Percentiles rank a stretch among this genome's conserved stretches.
Evolutionary conservation across 1,140 invertebrate species (phyloP).

Genomic region (Drosophila nigromelanica): DNA sequence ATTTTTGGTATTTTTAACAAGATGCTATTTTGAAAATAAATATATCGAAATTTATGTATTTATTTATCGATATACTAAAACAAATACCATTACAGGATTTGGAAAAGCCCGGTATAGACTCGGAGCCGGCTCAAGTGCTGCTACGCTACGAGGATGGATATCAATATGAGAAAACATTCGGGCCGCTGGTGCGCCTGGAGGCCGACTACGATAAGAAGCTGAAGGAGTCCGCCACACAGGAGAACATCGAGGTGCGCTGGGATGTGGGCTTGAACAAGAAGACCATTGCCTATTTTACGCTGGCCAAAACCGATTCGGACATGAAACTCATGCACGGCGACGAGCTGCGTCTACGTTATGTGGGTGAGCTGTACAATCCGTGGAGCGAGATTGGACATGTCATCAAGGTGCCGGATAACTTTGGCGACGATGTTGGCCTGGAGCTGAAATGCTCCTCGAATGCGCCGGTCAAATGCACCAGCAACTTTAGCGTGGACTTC

Average conservation of each 20-base stretch:
- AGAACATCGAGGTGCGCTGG: conserved; percentile 99
- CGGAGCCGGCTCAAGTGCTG: conserved; percentile 97
- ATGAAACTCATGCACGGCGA: conserved; percentile 99
- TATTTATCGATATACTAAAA: neutral
- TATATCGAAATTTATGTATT: too few relatives aligned
- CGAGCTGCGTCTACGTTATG: conserved; percentile 96
- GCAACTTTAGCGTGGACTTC: conserved; percentile 99
- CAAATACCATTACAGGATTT: conserved; percentile 87
- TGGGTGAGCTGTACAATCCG: conserved; percentile 95
- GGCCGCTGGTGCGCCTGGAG: conserved; percentile 97
- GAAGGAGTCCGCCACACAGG: conserved; percentile 99
- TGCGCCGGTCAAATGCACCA: conserved; percentile 95
- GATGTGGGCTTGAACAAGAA: conserved; percentile 99
- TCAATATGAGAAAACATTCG: conserved; percentile 99
- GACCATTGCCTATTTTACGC: conserved; percentile 97
- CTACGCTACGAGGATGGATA: conserved; percentile 99
- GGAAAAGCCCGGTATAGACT: conserved; percentile 98
- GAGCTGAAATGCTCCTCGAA: conserved; percentile 96
- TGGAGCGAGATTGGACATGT: conserved; percentile 98
- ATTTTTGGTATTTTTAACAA: conserved; percentile 7
- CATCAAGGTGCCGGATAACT: conserved; percentile 99
- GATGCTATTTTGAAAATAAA: too few relatives aligned
- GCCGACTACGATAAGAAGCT: conserved; percentile 99
- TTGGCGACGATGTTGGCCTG: conserved; percentile 98
- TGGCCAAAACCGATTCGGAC: conserved; percentile 99